Evolutionary conservation across 2,797 vertebrate species (phyloP).

Genomic region (Parotocinclus haroldoi): DNA sequence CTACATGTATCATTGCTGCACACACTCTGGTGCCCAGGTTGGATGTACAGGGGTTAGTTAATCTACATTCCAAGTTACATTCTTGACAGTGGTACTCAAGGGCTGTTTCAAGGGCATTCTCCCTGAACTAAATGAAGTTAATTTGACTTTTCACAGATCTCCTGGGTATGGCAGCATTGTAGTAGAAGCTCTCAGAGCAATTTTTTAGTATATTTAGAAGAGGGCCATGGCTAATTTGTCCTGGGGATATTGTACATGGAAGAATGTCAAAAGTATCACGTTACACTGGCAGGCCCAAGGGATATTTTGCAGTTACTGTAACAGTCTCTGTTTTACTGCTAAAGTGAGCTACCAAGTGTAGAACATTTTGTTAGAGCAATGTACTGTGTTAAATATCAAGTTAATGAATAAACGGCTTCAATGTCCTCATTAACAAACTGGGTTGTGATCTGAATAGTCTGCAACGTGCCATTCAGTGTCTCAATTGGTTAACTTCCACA

Average conservation of each 20-base stretch:
- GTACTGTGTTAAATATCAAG: neutral
- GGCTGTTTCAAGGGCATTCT: constrained; percentile 75
- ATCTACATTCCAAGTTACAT: constrained; percentile 53
- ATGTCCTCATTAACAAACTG: constrained; percentile 15
- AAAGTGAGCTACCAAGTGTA: neutral
- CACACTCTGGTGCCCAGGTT: constrained; percentile 34
- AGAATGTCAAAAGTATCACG: constrained; percentile 63
- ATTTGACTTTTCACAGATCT: constrained; percentile 73
- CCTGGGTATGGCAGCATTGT: constrained; percentile 63
- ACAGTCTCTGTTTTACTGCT: neutral
- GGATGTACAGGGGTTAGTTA: constrained; percentile 54
- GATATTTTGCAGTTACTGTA: constrained; percentile 56
- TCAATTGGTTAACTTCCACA: constrained; percentile 47
- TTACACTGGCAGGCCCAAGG: constrained; percentile 62
- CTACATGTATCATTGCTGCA: too few species aligned
- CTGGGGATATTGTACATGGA: constrained; percentile 68
- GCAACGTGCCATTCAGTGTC: constrained; percentile 40
- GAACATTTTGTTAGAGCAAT: constrained; percentile 16
- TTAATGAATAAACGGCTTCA: constrained; percentile 36
- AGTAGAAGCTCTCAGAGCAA: constrained; percentile 64
- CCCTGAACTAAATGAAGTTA: constrained; percentile 75
- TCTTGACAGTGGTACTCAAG: constrained; percentile 68
- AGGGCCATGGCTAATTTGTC: constrained; percentile 72
- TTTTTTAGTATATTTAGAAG: constrained; percentile 65
- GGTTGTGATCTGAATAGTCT: constrained; percentile 33